A percentile compares a stretch with the other conserved stretches of the same genome.
Conservation (phyloP, 2,888 invertebrate species). For the Tenthredo scrophulariae region DNA sequence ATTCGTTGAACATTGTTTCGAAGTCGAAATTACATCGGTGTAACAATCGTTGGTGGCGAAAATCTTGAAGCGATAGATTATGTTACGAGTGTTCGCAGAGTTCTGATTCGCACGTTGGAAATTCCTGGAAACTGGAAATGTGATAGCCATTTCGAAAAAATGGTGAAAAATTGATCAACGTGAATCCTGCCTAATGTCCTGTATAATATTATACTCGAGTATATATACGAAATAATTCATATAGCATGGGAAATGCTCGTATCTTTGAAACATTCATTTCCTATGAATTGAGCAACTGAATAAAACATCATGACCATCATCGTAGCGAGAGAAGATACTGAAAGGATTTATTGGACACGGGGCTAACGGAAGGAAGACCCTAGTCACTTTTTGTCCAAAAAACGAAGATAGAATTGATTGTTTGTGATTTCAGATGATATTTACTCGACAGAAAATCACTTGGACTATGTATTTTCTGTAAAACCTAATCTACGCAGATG, state of each 20-base stretch:
- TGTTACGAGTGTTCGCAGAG: too few species aligned
- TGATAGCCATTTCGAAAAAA: not conserved
- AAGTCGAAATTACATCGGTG: not conserved
- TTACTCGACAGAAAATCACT: not conserved
- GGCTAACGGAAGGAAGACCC: constrained; percentile 2
- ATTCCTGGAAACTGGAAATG: not conserved
- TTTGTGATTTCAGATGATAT: not conserved
- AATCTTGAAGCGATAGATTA: not conserved
- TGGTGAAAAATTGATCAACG: not conserved
- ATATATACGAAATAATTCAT: constrained; percentile 6
- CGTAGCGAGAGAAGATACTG: not conserved
- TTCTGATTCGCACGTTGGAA: not conserved
- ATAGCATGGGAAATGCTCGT: not conserved
- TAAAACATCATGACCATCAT: constrained; percentile 40
- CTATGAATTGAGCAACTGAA: constrained; percentile 13
- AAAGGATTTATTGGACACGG: constrained; percentile 5
- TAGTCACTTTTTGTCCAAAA: not conserved
- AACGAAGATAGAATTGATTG: not conserved
- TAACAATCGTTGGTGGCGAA: not conserved
- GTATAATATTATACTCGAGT: constrained; percentile 9
- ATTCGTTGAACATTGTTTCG: not conserved
- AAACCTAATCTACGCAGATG: not conserved
- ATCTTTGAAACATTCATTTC: constrained; percentile 22
- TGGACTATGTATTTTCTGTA: not conserved
- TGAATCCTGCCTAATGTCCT: not conserved